These are phyloP conservation scores for Chloebia gouldiae DNA, from an alignment of 2,113 vertebrate genomes.

Conservation along the genomic window DNA sequence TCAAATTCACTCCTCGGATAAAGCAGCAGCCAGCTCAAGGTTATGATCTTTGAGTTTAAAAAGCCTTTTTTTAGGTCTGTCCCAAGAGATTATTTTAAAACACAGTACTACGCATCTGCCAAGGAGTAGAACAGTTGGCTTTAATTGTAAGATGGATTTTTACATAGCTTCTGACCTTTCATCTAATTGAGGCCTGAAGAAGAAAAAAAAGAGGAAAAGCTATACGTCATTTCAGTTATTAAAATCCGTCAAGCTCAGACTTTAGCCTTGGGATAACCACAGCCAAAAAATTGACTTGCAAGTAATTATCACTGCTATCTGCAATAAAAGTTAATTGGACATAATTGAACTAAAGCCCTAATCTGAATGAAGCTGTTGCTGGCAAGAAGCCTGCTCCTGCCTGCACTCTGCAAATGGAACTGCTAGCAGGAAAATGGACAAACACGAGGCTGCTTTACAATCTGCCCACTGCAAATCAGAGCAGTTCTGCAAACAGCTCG, in stretches of 20 bases:
- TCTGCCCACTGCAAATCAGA: conserved; percentile 55
- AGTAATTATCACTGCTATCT: conserved; percentile 78
- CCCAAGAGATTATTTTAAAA: conserved; percentile 67
- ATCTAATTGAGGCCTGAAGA: conserved; percentile 61
- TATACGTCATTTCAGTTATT: conserved; percentile 68
- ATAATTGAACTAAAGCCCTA: conserved; percentile 79
- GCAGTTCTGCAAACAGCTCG: conserved; percentile 44
- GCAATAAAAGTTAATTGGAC: conserved; percentile 82
- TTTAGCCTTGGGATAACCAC: conserved; percentile 71
- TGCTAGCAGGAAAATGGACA: conserved; percentile 67
- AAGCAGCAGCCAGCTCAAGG: conserved; percentile 43
- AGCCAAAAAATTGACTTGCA: conserved; percentile 74
- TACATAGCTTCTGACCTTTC: conserved; percentile 68
- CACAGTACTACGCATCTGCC: conserved; percentile 31
- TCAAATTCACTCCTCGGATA: background rate
- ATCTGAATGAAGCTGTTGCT: conserved; percentile 72
- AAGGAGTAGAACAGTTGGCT: conserved; percentile 51
- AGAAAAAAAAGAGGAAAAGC: conserved; percentile 46
- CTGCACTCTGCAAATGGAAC: conserved; percentile 71
- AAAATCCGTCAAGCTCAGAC: conserved; percentile 75
- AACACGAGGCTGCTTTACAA: conserved; percentile 62
- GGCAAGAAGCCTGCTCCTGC: conserved; percentile 68
- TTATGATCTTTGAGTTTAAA: conserved; percentile 52
- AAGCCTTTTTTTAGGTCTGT: conserved; percentile 47
- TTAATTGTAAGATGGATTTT: conserved; percentile 69